Evolutionary conservation across 2,113 vertebrate species (phyloP).

Genomic region (Callopanchax toddi): DNA sequence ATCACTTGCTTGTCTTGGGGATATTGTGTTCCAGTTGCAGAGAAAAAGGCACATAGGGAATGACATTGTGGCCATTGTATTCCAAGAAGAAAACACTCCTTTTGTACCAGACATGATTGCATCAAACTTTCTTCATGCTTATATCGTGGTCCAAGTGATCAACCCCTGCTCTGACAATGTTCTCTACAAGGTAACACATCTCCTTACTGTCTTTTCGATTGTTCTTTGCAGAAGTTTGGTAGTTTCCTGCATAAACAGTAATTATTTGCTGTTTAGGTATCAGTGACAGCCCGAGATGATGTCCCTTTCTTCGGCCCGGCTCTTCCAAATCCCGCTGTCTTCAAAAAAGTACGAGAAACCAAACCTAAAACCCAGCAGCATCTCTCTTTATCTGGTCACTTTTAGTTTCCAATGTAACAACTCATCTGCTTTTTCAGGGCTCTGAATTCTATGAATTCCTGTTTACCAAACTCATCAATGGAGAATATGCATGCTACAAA

Average conservation of each 20-base stretch:
- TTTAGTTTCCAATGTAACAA: background rate
- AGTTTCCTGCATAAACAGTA: background rate
- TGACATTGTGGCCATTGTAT: slow-evolving; percentile 95
- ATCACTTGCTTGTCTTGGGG: background rate
- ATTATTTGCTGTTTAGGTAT: slow-evolving; percentile 80
- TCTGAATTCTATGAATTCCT: slow-evolving; percentile 95
- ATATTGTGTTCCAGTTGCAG: slow-evolving; percentile 85
- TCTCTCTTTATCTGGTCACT: background rate
- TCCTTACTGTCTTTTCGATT: background rate
- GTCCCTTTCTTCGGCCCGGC: slow-evolving; percentile 95
- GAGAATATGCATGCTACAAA: slow-evolving; percentile 94
- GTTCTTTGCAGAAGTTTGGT: background rate
- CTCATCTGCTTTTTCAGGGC: slow-evolving; percentile 76
- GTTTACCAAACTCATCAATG: slow-evolving; percentile 96
- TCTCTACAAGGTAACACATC: slow-evolving; percentile 87
- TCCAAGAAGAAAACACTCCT: slow-evolving; percentile 97
- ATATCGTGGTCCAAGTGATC: slow-evolving; percentile 92
- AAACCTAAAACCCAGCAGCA: background rate
- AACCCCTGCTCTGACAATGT: slow-evolving; percentile 81
- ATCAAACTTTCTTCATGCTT: slow-evolving; percentile 96
- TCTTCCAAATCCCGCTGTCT: slow-evolving; percentile 89
- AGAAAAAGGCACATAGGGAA: slow-evolving; percentile 98
- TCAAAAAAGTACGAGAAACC: slow-evolving; percentile 85
- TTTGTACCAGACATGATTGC: slow-evolving; percentile 99
- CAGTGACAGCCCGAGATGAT: slow-evolving; percentile 91